Conservation (phyloP, 2,113 vertebrate genomes). For the Bubalus kerabau region DNA sequence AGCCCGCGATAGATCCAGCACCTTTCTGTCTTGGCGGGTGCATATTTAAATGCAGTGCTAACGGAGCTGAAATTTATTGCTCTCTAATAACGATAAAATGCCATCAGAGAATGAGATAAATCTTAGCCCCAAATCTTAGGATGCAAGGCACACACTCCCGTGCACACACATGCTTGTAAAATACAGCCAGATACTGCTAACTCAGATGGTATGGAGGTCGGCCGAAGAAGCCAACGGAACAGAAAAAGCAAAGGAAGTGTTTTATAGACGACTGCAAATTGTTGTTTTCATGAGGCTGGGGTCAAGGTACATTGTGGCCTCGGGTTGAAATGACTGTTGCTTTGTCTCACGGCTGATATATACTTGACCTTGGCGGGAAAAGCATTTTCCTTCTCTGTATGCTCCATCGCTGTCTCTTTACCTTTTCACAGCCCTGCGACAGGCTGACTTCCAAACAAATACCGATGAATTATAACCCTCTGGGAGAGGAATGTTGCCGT, state of each 20-base stretch:
- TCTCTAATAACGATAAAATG: constrained; percentile 79
- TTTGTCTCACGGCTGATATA: constrained; percentile 42
- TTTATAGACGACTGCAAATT: constrained; percentile 70
- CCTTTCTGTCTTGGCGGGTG: constrained; percentile 66
- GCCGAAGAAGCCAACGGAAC: constrained; percentile 49
- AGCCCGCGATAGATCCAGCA: not conserved
- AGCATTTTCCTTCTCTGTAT: not conserved
- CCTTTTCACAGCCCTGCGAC: constrained; percentile 17
- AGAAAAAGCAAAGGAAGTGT: constrained; percentile 40
- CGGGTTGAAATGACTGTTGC: constrained; percentile 45
- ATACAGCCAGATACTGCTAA: constrained; percentile 70
- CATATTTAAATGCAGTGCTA: constrained; percentile 79
- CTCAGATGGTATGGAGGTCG: constrained; percentile 65
- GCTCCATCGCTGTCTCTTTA: constrained; percentile 30
- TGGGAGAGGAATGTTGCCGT: not conserved
- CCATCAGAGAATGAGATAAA: constrained; percentile 74
- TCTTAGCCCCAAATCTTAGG: constrained; percentile 69
- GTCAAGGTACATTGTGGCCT: constrained; percentile 65
- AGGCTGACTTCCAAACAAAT: constrained; percentile 52
- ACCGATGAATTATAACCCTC: constrained; percentile 28
- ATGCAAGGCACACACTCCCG: constrained; percentile 64
- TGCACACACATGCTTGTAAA: constrained; percentile 55
- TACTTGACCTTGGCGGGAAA: not conserved
- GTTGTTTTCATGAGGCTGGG: constrained; percentile 68
- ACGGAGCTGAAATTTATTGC: constrained; percentile 71